Evolutionary conservation across 2,113 vertebrate genomes (phyloP).

Genomic region (Cynocephalus volans): DNA sequence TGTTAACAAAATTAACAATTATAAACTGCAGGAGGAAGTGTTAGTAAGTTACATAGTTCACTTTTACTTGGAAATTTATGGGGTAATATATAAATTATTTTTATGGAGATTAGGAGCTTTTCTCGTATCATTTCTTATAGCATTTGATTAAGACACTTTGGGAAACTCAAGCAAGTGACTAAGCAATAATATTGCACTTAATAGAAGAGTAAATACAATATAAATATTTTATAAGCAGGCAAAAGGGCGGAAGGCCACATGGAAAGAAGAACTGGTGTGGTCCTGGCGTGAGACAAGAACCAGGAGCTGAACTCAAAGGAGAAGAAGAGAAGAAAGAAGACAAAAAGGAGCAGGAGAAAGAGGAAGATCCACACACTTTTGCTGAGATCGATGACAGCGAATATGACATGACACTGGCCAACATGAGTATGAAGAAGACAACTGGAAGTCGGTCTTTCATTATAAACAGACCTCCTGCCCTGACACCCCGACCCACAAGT

Average conservation of each 20-base stretch:
- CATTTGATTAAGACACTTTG: neutral
- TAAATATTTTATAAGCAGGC: conserved; percentile 67
- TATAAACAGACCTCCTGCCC: conserved; percentile 85
- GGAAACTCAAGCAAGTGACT: neutral
- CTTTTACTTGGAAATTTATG: neutral
- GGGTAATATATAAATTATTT: neutral
- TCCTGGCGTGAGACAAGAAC: neutral
- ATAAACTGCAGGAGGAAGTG: neutral
- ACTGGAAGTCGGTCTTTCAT: conserved; percentile 77
- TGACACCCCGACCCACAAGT: conserved; percentile 73
- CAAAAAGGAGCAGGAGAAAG: neutral
- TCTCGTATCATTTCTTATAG: neutral
- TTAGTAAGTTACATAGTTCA: neutral
- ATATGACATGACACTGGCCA: conserved; percentile 81
- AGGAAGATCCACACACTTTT: conserved; percentile 82
- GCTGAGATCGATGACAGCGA: conserved; percentile 74
- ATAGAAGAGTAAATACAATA: conserved; percentile 27
- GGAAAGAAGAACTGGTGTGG: conserved; percentile 53
- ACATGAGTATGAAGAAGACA: conserved; percentile 69
- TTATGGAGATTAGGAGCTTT: neutral
- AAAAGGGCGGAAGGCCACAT: conserved; percentile 13
- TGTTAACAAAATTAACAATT: neutral
- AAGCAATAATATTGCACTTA: neutral
- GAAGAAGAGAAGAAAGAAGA: conserved; percentile 46
- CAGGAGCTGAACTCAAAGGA: neutral